phyloP scores from a whole-genome alignment of 2,113 vertebrate species.

The Phrynosoma blainvillii region DNA sequence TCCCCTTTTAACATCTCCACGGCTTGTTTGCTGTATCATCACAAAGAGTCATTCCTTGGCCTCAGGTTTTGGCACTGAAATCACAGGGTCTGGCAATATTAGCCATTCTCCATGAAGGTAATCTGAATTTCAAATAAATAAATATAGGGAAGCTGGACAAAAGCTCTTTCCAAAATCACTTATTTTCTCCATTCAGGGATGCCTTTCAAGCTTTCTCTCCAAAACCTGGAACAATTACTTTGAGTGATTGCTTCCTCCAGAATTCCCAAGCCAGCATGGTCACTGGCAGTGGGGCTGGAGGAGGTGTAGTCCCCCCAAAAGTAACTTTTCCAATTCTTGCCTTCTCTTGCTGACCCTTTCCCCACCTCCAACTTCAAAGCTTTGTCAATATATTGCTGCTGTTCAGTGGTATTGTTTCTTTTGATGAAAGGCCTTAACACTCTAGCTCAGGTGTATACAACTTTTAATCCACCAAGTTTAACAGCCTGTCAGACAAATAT shows the following conservation, averaged over 20 bases:
- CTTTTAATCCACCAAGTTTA: background rate
- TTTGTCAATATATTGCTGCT: background rate
- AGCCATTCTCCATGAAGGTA: conserved; percentile 24
- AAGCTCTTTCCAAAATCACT: background rate
- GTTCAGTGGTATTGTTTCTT: background rate
- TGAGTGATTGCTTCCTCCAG: background rate
- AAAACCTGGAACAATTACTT: background rate
- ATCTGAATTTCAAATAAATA: conserved; percentile 20
- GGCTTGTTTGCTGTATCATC: too few species aligned
- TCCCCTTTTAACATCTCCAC: too few species aligned
- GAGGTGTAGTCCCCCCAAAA: background rate
- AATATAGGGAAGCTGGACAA: conserved; percentile 48
- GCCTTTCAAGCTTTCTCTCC: conserved; percentile 13
- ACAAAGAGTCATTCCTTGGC: too few species aligned
- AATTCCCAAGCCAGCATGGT: background rate
- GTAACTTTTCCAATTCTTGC: background rate
- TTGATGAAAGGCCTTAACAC: too few species aligned
- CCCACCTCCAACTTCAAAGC: background rate
- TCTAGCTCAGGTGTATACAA: background rate
- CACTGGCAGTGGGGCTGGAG: too few species aligned
- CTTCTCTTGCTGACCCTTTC: conserved; percentile 2
- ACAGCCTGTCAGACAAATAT: background rate
- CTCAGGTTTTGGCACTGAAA: too few species aligned
- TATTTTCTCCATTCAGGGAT: background rate
- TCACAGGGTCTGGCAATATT: too few species aligned